Percentiles rank a stretch among this genome's conserved stretches.
Evolutionary conservation across 1,140 invertebrate genomes (phyloP).

Genomic region (Camponotus floridanus): DNA sequence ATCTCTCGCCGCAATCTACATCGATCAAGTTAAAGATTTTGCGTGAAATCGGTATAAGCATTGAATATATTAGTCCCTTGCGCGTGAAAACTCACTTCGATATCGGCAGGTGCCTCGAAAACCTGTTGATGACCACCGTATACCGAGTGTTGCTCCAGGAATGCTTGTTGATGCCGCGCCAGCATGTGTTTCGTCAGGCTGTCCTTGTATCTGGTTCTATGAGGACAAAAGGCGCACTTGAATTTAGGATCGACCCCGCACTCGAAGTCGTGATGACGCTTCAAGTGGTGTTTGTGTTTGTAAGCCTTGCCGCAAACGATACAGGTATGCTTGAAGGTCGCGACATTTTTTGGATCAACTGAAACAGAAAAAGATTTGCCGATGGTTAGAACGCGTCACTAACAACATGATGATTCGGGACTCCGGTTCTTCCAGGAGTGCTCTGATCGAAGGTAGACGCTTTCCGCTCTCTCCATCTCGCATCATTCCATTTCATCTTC

Average conservation of each 20-base stretch:
- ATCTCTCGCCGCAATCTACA: not conserved
- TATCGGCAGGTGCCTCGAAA: slow-evolving; percentile 45
- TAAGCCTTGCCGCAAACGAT: slow-evolving; percentile 86
- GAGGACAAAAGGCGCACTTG: slow-evolving; percentile 86
- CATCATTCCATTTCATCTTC: not conserved
- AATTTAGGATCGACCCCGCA: slow-evolving; percentile 88
- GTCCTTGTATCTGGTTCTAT: slow-evolving; percentile 87
- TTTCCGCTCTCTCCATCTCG: slow-evolving; percentile 16
- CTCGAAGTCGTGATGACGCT: slow-evolving; percentile 87
- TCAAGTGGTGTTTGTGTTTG: slow-evolving; percentile 86
- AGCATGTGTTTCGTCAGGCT: slow-evolving; percentile 84
- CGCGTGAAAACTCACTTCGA: slow-evolving; percentile 47
- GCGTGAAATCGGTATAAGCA: slow-evolving; percentile 64
- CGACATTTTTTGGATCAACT: slow-evolving; percentile 59
- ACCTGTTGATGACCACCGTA: slow-evolving; percentile 67
- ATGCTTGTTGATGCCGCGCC: slow-evolving; percentile 77
- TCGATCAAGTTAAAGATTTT: slow-evolving; percentile 57
- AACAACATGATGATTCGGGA: not conserved
- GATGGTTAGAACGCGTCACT: not conserved
- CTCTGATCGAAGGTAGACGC: not conserved
- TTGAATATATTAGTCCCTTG: slow-evolving; percentile 54
- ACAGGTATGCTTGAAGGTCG: slow-evolving; percentile 79
- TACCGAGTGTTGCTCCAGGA: slow-evolving; percentile 72
- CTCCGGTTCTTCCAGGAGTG: slow-evolving; percentile 26
- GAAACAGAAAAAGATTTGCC: slow-evolving; percentile 68